phyloP scores from a whole-genome alignment of 2,888 invertebrate species.

The Leptopilina drosophilae region DNA sequence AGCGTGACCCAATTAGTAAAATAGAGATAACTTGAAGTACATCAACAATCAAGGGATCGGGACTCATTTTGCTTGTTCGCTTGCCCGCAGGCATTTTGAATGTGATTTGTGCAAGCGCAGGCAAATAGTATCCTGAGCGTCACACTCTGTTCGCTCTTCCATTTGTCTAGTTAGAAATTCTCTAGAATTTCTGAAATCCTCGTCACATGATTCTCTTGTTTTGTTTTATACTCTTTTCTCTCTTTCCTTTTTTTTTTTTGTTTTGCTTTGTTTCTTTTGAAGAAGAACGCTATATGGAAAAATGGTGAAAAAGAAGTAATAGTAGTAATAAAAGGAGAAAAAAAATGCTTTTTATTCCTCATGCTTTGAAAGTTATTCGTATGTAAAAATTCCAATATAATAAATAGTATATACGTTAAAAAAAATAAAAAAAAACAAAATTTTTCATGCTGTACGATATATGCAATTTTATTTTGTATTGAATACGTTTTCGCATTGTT shows the following conservation, averaged over 20 bases:
- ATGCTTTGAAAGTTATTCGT: background rate
- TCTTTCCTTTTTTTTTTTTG: background rate
- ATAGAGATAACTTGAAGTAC: conserved; percentile 32
- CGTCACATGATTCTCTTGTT: background rate
- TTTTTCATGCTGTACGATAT: background rate
- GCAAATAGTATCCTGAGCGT: conserved; percentile 35
- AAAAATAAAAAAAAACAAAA: background rate
- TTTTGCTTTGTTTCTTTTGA: background rate
- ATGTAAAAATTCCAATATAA: background rate
- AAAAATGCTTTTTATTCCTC: background rate
- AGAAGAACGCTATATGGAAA: conserved; percentile 2
- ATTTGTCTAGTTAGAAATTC: conserved; percentile 30
- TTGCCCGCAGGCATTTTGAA: conserved; percentile 39
- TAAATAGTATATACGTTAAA: background rate
- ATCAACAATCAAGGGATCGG: conserved; percentile 12
- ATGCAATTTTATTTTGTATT: background rate
- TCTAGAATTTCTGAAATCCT: conserved; percentile 30
- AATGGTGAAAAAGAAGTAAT: background rate
- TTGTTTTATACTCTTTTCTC: background rate
- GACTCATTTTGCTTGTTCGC: conserved; percentile 27
- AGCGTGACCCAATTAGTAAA: conserved; percentile 33
- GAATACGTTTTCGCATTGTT: background rate
- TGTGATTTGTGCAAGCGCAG: conserved; percentile 31
- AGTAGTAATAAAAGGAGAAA: background rate
- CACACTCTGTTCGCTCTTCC: conserved; percentile 31